Evolutionary conservation across 2,888 invertebrate genomes (phyloP).

Genomic region (Scaptomyza parva): DNA sequence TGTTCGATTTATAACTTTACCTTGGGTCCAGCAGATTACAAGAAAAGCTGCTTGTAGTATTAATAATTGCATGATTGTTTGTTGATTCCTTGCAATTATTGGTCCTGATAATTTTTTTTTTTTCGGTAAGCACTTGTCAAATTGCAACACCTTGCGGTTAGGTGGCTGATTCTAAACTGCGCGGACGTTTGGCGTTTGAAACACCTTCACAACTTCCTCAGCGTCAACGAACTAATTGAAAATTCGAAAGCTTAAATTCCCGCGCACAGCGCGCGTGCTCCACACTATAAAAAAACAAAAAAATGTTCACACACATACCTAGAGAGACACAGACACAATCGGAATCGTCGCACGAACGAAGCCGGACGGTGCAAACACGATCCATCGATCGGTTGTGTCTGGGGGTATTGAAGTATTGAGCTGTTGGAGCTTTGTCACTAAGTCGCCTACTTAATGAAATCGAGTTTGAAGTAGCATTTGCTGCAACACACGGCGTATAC

Average conservation of each 20-base stretch:
- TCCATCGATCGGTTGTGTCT: slow-evolving; percentile 60
- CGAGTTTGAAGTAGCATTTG: slow-evolving; percentile 47
- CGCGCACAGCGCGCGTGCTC: slow-evolving; percentile 69
- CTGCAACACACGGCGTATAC: slow-evolving; percentile 59
- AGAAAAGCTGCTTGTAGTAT: slow-evolving; percentile 47
- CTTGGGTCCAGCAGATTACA: slow-evolving; percentile 64
- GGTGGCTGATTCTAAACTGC: slow-evolving; percentile 69
- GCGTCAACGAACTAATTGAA: slow-evolving; percentile 79
- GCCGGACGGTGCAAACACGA: slow-evolving; percentile 53
- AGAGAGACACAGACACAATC: slow-evolving; percentile 12
- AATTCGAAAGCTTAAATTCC: slow-evolving; percentile 76
- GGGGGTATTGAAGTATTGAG: slow-evolving; percentile 56
- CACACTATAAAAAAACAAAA: slow-evolving; percentile 19
- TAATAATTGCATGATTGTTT: slow-evolving; percentile 36
- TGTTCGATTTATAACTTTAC: slow-evolving; percentile 40
- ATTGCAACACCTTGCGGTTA: slow-evolving; percentile 62
- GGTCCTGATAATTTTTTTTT: slow-evolving; percentile 20
- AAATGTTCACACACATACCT: slow-evolving; percentile 4
- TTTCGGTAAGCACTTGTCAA: slow-evolving; percentile 27
- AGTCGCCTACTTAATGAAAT: slow-evolving; percentile 48
- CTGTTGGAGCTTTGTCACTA: slow-evolving; percentile 52
- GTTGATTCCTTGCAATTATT: slow-evolving; percentile 16
- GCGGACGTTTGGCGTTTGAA: slow-evolving; percentile 58
- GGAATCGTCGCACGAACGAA: slow-evolving; percentile 46
- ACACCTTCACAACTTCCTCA: slow-evolving; percentile 78